Evolutionary conservation across 2,888 invertebrate species (phyloP).

Genomic region (Hyposoter dolosus): DNA sequence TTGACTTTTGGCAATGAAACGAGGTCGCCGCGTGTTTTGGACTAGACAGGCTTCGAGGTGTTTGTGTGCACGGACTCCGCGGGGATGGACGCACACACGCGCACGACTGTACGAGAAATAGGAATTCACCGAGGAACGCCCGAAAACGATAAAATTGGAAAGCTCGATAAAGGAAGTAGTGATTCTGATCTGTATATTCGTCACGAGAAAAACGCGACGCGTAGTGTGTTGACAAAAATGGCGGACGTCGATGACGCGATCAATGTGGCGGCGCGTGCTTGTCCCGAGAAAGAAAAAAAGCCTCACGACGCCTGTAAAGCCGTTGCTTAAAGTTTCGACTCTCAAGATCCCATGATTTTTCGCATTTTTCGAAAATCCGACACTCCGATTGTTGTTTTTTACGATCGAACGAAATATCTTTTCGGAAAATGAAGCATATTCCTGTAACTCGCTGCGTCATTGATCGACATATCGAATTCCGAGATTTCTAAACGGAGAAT

Average conservation of each 20-base stretch:
- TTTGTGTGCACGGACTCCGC: slow-evolving; percentile 7
- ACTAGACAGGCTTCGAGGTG: not conserved
- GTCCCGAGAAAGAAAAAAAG: not conserved
- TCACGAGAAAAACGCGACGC: slow-evolving; percentile 43
- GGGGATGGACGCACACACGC: not conserved
- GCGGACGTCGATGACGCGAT: slow-evolving; percentile 52
- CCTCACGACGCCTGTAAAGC: not conserved
- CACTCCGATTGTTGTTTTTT: not conserved
- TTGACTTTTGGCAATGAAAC: not conserved
- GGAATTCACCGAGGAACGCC: slow-evolving; percentile 36
- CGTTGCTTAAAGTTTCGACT: not conserved
- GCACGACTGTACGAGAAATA: not conserved
- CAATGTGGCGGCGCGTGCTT: not conserved
- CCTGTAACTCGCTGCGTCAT: not conserved
- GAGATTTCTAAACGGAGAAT: not conserved
- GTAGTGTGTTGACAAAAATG: slow-evolving; percentile 55
- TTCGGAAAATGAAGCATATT: not conserved
- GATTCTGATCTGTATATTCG: slow-evolving; percentile 22
- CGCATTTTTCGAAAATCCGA: not conserved
- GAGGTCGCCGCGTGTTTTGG: not conserved
- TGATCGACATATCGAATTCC: not conserved
- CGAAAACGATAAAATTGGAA: slow-evolving; percentile 29
- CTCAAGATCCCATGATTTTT: not conserved
- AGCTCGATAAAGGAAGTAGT: slow-evolving; percentile 15
- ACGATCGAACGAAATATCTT: too few species aligned